Conservation (phyloP, 2,888 invertebrate species). For the Cheilosia vulpina region DNA sequence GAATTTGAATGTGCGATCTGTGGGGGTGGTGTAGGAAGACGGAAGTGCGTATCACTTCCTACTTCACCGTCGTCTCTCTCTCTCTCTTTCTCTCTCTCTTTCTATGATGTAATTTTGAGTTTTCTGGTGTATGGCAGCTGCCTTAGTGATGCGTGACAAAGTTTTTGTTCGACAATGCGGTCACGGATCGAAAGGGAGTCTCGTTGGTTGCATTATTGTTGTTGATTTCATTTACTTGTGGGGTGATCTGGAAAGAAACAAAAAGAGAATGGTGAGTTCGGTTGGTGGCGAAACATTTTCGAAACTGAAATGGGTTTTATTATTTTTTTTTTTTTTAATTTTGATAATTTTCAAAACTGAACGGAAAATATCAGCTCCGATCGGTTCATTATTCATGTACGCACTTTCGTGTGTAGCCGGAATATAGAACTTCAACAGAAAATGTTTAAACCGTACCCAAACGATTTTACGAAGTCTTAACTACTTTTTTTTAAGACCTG, state of each 20-base stretch:
- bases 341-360: neutral
- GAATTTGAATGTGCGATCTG: neutral
- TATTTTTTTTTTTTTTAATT: neutral
- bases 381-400: too few relatives aligned
- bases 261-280: conserved; percentile 5
- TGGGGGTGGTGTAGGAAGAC: conserved; percentile 9
- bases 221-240: conserved; percentile 29
- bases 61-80: neutral
- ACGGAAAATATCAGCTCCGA: neutral
- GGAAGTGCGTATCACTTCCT: conserved; percentile 47
- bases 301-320: neutral
- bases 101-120: neutral
- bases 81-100: too few relatives aligned
- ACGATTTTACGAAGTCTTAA: too few relatives aligned
- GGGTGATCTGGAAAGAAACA: conserved; percentile 25
- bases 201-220: conserved; percentile 33
- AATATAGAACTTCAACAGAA: too few relatives aligned
- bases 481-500: too few relatives aligned
- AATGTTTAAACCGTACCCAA: too few relatives aligned
- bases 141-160: conserved; percentile 25
- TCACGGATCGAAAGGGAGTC: conserved; percentile 16
- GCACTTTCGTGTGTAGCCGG: too few relatives aligned
- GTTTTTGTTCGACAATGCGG: conserved; percentile 1
- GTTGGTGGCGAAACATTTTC: neutral
- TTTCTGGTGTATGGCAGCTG: neutral